Percentiles rank a stretch among this genome's conserved stretches.
phyloP scores from a whole-genome alignment of 2,797 vertebrate species.

The Trematomus bernacchii region DNA sequence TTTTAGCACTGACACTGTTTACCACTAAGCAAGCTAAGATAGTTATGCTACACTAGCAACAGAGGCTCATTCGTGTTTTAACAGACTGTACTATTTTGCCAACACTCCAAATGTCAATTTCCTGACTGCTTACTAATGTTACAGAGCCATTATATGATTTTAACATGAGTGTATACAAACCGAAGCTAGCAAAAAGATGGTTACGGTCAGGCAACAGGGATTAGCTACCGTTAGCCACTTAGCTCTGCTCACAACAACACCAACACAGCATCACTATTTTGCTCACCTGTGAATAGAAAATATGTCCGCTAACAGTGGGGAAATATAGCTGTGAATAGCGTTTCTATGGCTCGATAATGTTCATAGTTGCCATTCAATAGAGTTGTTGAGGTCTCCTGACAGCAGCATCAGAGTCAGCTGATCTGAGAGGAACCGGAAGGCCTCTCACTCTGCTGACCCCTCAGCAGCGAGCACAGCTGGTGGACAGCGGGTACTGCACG shows the following conservation, averaged over 20 bases:
- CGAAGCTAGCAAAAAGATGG: conserved; percentile 9
- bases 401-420: conserved; percentile 86
- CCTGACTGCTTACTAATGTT: background rate
- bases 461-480: conserved; percentile 61
- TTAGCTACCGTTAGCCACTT: conserved; percentile 68
- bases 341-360: conserved; percentile 61
- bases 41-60: conserved; percentile 23
- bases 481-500: conserved; percentile 34
- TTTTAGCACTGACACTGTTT: conserved; percentile 18
- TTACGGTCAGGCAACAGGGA: conserved; percentile 64
- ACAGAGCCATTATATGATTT: background rate
- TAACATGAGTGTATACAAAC: background rate
- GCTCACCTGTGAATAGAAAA: conserved; percentile 67
- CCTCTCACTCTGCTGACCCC: conserved; percentile 21
- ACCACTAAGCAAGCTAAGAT: background rate
- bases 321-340: background rate
- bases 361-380: conserved; percentile 77
- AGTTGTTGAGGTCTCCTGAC: conserved; percentile 75
- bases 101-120: background rate
- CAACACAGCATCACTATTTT: background rate
- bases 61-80: conserved; percentile 11
- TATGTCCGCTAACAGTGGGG: conserved; percentile 5
- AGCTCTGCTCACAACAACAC: conserved; percentile 43
- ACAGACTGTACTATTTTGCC: background rate
- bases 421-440: conserved; percentile 77